These are phyloP conservation scores for Hyperoplus immaculatus DNA, from an alignment of 2,797 vertebrate genomes.

Conservation along the genomic window DNA sequence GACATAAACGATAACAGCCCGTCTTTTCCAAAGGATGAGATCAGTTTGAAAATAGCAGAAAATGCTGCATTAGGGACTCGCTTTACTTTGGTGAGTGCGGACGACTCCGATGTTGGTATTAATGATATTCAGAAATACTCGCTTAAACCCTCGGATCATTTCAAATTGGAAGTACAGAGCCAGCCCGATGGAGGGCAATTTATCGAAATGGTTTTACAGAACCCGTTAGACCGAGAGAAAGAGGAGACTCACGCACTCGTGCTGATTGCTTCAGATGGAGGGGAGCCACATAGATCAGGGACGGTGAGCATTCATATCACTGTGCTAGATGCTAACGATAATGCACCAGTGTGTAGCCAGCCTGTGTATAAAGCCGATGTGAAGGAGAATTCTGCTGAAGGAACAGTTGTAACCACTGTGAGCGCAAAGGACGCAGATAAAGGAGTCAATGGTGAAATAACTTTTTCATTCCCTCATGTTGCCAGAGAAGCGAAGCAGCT, in stretches of 20 bases:
- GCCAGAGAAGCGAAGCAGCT: conserved; percentile 37
- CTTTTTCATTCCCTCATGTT: conserved; percentile 23
- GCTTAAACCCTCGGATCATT: conserved; percentile 57
- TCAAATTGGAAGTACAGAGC: conserved; percentile 67
- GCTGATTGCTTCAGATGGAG: conserved; percentile 85
- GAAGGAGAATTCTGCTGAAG: conserved; percentile 76
- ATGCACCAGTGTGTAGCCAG: conserved; percentile 83
- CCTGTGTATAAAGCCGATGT: conserved; percentile 80
- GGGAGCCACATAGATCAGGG: conserved; percentile 83
- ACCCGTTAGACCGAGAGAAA: conserved; percentile 74
- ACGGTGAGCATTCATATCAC: conserved; percentile 78
- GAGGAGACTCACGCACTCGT: conserved; percentile 72
- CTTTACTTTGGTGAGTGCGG: conserved; percentile 56
- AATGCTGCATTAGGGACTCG: conserved; percentile 29
- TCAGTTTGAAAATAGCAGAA: conserved; percentile 68
- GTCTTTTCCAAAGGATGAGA: conserved; percentile 63
- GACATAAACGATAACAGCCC: conserved; percentile 83
- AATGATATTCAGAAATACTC: conserved; percentile 76
- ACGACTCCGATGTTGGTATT: conserved; percentile 69
- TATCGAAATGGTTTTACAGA: conserved; percentile 82
- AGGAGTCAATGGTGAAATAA: conserved; percentile 78
- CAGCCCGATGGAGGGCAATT: conserved; percentile 48
- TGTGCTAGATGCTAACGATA: conserved; percentile 88
- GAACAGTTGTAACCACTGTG: conserved; percentile 77
- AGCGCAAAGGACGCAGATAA: conserved; percentile 86